A percentile compares a stretch with the other conserved stretches of the same genome.
Evolutionary conservation across 2,888 invertebrate genomes (phyloP).

Genomic region (Gonocerus acuteangulatus): DNA sequence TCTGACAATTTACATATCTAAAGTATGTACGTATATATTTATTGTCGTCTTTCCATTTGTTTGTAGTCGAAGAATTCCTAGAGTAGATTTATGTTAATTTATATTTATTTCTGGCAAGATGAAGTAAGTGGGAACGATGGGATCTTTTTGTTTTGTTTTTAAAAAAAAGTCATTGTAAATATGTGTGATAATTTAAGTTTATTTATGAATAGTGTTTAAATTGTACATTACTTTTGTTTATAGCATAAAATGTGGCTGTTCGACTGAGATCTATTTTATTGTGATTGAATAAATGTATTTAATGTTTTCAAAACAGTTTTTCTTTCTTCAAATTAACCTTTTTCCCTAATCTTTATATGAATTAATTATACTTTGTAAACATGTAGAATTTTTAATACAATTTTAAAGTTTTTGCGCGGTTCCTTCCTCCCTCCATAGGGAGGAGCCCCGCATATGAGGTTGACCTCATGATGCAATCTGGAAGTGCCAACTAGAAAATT

Average conservation of each 20-base stretch:
- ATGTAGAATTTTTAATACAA: too few relatives aligned
- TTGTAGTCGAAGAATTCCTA: constrained; percentile 16
- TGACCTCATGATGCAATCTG: too few relatives aligned
- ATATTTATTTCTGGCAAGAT: not conserved
- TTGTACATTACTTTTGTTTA: not conserved
- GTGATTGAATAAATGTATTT: constrained; percentile 22
- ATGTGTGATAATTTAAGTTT: not conserved
- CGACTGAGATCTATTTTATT: constrained; percentile 18
- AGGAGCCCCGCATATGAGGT: too few relatives aligned
- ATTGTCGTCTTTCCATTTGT: constrained; percentile 17
- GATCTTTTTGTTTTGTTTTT: not conserved
- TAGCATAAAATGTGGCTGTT: constrained; percentile 13
- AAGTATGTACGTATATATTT: constrained; percentile 9
- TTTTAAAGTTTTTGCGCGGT: too few relatives aligned
- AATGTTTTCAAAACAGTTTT: constrained; percentile 14
- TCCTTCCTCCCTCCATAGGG: too few relatives aligned
- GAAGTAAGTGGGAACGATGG: not conserved
- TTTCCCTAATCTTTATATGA: too few relatives aligned
- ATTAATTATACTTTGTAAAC: too few relatives aligned
- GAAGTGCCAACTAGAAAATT: too few relatives aligned
- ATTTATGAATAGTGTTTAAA: not conserved
- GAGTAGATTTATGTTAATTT: not conserved
- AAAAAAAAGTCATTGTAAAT: not conserved
- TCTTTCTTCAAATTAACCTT: too few relatives aligned
- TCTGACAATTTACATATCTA: constrained; percentile 17